These are phyloP conservation scores for Mergus octosetaceus DNA, from an alignment of 2,797 vertebrate species.

Conservation along the genomic window DNA sequence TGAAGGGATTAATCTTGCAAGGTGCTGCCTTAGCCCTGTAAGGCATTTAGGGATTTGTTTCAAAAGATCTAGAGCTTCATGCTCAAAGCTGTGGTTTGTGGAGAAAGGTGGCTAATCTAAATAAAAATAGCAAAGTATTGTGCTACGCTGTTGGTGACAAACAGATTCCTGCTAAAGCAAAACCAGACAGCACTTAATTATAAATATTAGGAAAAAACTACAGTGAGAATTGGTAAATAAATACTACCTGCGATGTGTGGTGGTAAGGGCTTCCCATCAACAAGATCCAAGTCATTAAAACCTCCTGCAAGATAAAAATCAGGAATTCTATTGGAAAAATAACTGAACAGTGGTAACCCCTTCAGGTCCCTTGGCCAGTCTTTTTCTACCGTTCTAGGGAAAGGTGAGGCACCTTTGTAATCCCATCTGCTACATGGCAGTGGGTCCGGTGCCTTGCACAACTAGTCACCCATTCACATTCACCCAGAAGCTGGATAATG, in stretches of 20 bases:
- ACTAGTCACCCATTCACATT: not conserved
- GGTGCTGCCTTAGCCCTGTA: not conserved
- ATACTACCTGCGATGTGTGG: conserved; percentile 20
- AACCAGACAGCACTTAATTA: not conserved
- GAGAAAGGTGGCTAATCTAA: not conserved
- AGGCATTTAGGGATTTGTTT: not conserved
- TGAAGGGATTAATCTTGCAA: not conserved
- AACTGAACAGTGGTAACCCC: not conserved
- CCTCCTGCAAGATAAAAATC: conserved; percentile 48
- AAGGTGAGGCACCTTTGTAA: not conserved
- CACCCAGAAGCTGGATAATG: not conserved
- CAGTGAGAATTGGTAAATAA: not conserved
- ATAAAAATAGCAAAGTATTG: not conserved
- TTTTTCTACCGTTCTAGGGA: not conserved
- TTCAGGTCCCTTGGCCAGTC: not conserved
- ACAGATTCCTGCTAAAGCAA: not conserved
- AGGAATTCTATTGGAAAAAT: not conserved
- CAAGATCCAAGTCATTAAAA: conserved; percentile 66
- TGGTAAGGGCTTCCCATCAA: conserved; percentile 65
- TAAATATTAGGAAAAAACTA: not conserved
- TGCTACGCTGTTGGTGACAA: not conserved
- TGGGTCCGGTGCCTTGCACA: not conserved
- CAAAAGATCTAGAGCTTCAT: not conserved
- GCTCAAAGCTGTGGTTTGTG: not conserved
- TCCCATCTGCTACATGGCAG: accelerated